Conservation (phyloP, 2,797 vertebrate species). For the Acanthiza pusilla region DNA sequence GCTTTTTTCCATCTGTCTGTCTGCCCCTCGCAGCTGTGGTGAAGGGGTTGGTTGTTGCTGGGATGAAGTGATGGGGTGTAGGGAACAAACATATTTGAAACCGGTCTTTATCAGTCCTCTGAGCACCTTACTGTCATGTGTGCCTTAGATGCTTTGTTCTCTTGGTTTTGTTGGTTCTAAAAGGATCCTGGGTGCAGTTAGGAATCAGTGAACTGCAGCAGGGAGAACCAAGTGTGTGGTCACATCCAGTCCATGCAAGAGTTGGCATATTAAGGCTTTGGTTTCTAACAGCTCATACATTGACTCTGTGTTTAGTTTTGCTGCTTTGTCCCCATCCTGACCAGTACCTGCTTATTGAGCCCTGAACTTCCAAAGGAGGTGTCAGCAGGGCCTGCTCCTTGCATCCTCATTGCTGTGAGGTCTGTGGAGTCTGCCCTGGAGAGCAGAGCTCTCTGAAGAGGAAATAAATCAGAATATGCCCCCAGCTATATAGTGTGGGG, state of each 20-base stretch:
- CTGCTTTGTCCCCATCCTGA: not conserved
- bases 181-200: not conserved
- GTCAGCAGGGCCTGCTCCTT: not conserved
- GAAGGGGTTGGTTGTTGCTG: not conserved
- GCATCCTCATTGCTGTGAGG: not conserved
- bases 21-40: not conserved
- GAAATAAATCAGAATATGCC: not conserved
- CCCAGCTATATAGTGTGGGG: rapidly evolving
- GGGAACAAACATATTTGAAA: not conserved
- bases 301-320: not conserved
- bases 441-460: not conserved
- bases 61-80: not conserved
- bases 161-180: not conserved
- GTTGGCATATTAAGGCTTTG: not conserved
- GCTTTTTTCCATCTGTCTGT: not conserved
- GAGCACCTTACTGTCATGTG: rapidly evolving
- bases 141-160: not conserved
- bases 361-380: not conserved
- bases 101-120: not conserved
- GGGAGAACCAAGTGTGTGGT: not conserved
- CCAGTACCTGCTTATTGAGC: not conserved
- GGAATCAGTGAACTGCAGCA: not conserved
- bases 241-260: not conserved
- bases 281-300: not conserved
- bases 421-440: not conserved